Base-by-base conservation (phyloP, 2,797 vertebrate genomes). In the Macrochelys suwanniensis region DNA sequence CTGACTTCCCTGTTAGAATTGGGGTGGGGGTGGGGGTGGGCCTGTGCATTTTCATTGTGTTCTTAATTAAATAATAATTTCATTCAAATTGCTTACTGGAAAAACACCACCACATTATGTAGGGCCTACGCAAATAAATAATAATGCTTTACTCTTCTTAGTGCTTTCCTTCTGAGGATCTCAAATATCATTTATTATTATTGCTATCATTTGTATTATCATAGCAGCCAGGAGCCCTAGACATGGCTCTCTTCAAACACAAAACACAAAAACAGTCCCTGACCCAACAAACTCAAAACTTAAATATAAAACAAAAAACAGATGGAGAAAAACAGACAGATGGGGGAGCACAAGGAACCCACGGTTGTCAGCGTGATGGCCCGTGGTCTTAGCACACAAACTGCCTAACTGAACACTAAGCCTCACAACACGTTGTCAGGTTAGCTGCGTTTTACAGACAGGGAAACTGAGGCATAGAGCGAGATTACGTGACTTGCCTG, bases 141-240 rank as follows among this genome's bases (percentile, higher is more conserved):
- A 80, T 74, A 79, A 80, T 82, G 74, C 89, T 90, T 82, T 87
- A 50, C 85, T 57, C 23, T 85, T 53, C 93, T 59, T 79, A 57
- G 84, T 42, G 53, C 53, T 61, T 59, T 33, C 74, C 79, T 86
- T 92, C 81, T 1, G 3, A 92, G 79, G 83, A 49, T 21, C 85
- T 92, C 80, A 84, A 79, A 50, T 42, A 84, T 50, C 45, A 47
- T 26, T 78, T 84, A n/a, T 56, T 53, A 77, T 33, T 33, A n/a
- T 37, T 37, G n/a, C n/a, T 37, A 26, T 47, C 6, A 10, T 47
- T 76, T 0, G 1, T 3, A 0, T 12, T 7, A 80, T 89, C 1
- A 10, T 2, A 9, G 95, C 88, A 78, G 0, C 0, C 23, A 57
- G 80, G 51, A 89, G 42, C 10, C 71, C 68, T 12, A 10, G 10